Evolutionary conservation across 2,113 vertebrate species (phyloP), one percentile per base, ranked within the genome.

Genomic region (Nesogale talazaci): DNA sequence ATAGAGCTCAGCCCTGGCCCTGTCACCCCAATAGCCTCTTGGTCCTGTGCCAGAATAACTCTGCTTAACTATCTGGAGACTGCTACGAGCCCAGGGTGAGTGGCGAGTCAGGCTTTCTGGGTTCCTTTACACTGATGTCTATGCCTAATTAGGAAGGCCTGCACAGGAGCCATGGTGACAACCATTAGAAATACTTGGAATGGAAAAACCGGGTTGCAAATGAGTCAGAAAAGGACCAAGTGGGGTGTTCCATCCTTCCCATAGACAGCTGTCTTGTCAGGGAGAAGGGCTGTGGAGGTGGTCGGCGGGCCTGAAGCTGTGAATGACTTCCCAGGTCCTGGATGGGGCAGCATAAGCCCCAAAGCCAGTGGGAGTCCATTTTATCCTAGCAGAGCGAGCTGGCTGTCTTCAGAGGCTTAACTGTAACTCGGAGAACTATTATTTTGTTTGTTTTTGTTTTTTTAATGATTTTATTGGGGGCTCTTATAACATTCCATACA

Each of bases 221-320:
- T 38, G 4, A 2, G 67, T 36, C 72, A 74, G 81, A 34, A 20
- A 72, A 40, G 14, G 65, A 79, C 38, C 57, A 81, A 38, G 70
- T 0, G 1, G 4, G 2, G 15, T 0, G 1, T 31, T n/a, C 6
- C 52, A 29, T n/a, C 67, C 16, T 38, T 67, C 42, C 16, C 69
- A 74, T 40, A 16, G 5, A 59, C 4, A 1, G 69, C n/a, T 3
- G 17, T 31, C 12, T 31, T 78, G 40, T 56, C 31, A 65, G 46
- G 81, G 75, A 67, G 23, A 5, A 34, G 12, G 25, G 3, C 4
- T n/a, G n/a, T n/a, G n/a, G 52, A 19, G 15, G 34, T 63, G 57
- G 56, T 67, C 57, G n/a, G n/a, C n/a, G n/a, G n/a, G n/a, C n/a
- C n/a, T n/a, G n/a, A n/a, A n/a, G n/a, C n/a, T n/a, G n/a, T n/a